Evolutionary conservation across 2,797 vertebrate genomes (phyloP), one percentile per base, ranked within the genome.

Genomic region (Peromyscus eremicus): DNA sequence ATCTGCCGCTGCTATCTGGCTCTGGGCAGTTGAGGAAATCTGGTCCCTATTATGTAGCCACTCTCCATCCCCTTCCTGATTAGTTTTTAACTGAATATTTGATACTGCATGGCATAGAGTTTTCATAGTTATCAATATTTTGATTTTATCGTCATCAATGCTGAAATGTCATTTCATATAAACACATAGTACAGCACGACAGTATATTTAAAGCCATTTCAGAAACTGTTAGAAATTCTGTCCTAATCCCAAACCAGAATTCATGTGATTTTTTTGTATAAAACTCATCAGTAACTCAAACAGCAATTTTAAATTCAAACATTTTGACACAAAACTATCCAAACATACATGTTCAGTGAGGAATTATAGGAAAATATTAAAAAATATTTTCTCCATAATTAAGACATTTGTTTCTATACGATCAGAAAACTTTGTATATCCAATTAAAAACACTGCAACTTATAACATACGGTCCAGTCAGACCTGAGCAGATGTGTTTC

Each of bases 231-330:
- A 29, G 68, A 13, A 88, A 73, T 73, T 40, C n/a, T 40, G 25
- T 88, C 85, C 68, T 57, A 88, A 88, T 88, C 34, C 29, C 68
- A 57, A 73, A n/a, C n/a, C 52, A 57, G n/a, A 88, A 88, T 73
- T 73, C n/a, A 43, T 57, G n/a, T 73, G 10, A 71, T 23, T 19
- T 71, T 49, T 87, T 87, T 55, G 40, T 73, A 57, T 57, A 73
- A 57, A 73, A 57, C n/a, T 88, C 66, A 71, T 37, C n/a, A 87
- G 49, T 25, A 29, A 37, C 34, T 87, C 49, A 88, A 57, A 21
- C 68, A 57, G 25, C 49, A 88, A 40, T 57, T 57, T 88, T 32
- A 40, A 88, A 32, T 32, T 73, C 68, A 71, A 73, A 73, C n/a
- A 57, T 73, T 88, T 57, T 88, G 85, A 88, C 68, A 88, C 68